Evolutionary conservation across 2,113 vertebrate species (phyloP), one percentile per base, ranked within the genome.

Genomic region (Salvelinus alpinus): DNA sequence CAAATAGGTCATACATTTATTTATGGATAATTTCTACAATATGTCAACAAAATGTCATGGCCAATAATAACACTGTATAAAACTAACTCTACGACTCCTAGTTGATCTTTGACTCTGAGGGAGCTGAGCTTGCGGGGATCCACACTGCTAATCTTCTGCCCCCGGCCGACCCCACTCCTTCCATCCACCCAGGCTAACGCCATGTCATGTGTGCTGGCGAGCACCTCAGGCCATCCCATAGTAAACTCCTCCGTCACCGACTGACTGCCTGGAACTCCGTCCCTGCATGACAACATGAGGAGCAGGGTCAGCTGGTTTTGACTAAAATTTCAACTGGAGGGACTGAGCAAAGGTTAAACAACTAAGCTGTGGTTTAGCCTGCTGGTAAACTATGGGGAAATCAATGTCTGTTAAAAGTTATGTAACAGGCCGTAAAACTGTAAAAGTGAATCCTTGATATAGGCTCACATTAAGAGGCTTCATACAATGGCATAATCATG

Each of bases 121-220:
- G 90, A 90, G 72, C 90, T 91, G 2, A 94, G 86, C 64, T 90
- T 94, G 79, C 84, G 92, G 1, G 91, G 72, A 66, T 93, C 91
- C 47, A 88, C 72, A 9, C 85, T n/a, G n/a, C 82, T 22, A 70
- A 85, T 88, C 85, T 91, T 92, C 82, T 93, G 93, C 4, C 92
- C 92, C 6, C 91, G 91, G 1, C 89, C 87, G 0, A 86, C 86
- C 18, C 90, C 85, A 4, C 87, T 93, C 72, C 91, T 80, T 78
- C 90, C 90, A 34, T 95, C 94, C 78, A 94, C 90, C 86, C 88
- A 91, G 70, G 92, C 93, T 78, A 95, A 78, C 38, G 92, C 93
- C 64, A 93, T 88, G 0, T 80, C 87, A 48, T 94, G 88, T 3
- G 82, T 82, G 82, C 94, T 92, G 27, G 88, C 90, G 44, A 95